Conservation (phyloP, 2,888 invertebrate species). For the Oxytorus armatus region DNA sequence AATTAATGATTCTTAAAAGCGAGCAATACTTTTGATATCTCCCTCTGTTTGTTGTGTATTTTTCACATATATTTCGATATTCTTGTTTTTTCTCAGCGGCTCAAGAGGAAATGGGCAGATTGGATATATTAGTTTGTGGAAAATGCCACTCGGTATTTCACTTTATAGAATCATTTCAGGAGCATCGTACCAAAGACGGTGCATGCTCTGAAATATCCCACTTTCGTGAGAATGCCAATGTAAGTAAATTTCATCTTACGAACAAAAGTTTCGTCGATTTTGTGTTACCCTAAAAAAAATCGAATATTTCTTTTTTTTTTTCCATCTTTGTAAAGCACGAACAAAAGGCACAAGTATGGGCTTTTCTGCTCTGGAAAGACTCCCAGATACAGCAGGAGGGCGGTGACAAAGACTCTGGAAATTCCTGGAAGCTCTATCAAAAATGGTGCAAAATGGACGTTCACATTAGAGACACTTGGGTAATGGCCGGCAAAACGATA, state of each 20-base stretch:
- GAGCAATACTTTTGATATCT: too few relatives aligned
- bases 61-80: neutral
- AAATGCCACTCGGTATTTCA: constrained; percentile 92
- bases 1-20: too few relatives aligned
- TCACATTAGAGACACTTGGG: constrained; percentile 91
- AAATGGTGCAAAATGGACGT: constrained; percentile 93
- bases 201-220: constrained; percentile 88
- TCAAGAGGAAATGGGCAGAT: constrained; percentile 90
- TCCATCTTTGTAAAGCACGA: constrained; percentile 86
- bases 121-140: constrained; percentile 94
- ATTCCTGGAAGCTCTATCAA: constrained; percentile 93
- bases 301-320: constrained; percentile 32
- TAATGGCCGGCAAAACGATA: constrained; percentile 91
- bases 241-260: constrained; percentile 83
- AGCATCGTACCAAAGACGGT: constrained; percentile 88
- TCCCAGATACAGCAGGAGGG: constrained; percentile 85
- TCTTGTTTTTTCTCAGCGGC: constrained; percentile 86
- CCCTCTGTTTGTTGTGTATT: too few relatives aligned
- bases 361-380: constrained; percentile 92
- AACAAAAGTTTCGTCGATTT: constrained; percentile 23
- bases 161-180: constrained; percentile 91
- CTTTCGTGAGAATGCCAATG: constrained; percentile 88
- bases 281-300: constrained; percentile 25
- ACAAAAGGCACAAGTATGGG: constrained; percentile 94
- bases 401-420: constrained; percentile 86